These are phyloP conservation scores for Podarcis siculus DNA, from an alignment of 2,797 vertebrate species.

Conservation along the genomic window DNA sequence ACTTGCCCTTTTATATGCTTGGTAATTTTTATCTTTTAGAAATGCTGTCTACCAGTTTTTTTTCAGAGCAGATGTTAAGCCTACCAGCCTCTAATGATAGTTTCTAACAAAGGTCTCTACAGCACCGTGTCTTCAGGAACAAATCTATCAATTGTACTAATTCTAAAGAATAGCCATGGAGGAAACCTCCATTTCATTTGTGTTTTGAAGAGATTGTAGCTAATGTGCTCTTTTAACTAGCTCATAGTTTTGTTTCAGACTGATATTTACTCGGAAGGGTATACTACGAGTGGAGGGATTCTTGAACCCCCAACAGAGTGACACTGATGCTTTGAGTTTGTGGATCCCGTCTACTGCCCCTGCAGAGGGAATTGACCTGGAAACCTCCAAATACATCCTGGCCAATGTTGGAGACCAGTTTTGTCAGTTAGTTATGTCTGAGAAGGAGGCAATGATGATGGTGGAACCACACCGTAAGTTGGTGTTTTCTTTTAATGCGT, in stretches of 20 bases:
- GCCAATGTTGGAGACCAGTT: slow-evolving; percentile 99
- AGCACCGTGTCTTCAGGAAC: slow-evolving; percentile 16
- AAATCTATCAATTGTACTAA: not conserved
- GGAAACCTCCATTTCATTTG: not conserved
- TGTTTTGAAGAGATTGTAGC: not conserved
- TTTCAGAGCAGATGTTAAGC: too few relatives aligned
- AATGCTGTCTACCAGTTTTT: too few relatives aligned
- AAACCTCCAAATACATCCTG: slow-evolving; percentile 98
- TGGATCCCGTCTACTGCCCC: slow-evolving; percentile 92
- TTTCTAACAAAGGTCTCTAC: not conserved
- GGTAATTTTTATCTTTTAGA: too few relatives aligned
- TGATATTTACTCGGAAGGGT: slow-evolving; percentile 97
- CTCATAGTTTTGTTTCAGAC: slow-evolving; percentile 74
- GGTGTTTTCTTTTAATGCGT: slow-evolving; percentile 34
- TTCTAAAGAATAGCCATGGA: not conserved
- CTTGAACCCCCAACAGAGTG: slow-evolving; percentile 96
- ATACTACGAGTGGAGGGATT: slow-evolving; percentile 96
- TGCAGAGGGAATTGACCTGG: slow-evolving; percentile 94
- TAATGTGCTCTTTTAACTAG: slow-evolving; percentile 3
- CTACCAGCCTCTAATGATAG: not conserved
- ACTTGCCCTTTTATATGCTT: too few relatives aligned
- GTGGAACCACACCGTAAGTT: slow-evolving; percentile 98
- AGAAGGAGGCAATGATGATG: slow-evolving; percentile 99
- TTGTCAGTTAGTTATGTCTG: slow-evolving; percentile 99
- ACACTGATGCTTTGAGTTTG: slow-evolving; percentile 95